Evolutionary conservation across 2,113 vertebrate genomes (phyloP).

Genomic region (Bubo blakistoni): DNA sequence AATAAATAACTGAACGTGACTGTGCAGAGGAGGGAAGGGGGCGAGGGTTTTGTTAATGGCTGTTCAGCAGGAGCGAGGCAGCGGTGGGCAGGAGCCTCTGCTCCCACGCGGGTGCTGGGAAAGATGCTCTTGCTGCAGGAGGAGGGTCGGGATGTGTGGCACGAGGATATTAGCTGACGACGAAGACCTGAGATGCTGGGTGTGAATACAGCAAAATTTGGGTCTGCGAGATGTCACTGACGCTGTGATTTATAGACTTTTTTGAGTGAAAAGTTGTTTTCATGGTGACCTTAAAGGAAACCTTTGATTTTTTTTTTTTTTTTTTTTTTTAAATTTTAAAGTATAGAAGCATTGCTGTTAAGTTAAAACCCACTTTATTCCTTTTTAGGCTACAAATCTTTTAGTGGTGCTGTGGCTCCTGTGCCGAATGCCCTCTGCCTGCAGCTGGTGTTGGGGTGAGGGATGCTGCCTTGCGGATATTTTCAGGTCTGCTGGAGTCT

Average conservation of each 20-base stretch:
- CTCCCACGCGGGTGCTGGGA: neutral
- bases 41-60: neutral
- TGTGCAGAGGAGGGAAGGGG: neutral
- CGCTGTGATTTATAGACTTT: neutral
- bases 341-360: neutral
- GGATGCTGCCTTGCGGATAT: neutral
- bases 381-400: neutral
- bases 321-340: neutral
- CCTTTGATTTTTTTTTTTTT: neutral
- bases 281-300: neutral
- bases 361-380: neutral
- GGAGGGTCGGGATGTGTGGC: neutral
- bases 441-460: neutral
- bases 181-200: neutral
- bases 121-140: neutral
- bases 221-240: neutral
- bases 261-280: neutral
- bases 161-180: neutral
- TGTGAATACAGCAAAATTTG: fast-evolving
- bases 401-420: neutral
- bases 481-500: fast-evolving
- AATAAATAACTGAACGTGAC: neutral
- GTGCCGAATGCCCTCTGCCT: neutral
- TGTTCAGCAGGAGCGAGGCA: neutral
- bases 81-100: neutral